phyloP scores from a whole-genome alignment of 2,888 invertebrate species.

The Brachypterus glaber region DNA sequence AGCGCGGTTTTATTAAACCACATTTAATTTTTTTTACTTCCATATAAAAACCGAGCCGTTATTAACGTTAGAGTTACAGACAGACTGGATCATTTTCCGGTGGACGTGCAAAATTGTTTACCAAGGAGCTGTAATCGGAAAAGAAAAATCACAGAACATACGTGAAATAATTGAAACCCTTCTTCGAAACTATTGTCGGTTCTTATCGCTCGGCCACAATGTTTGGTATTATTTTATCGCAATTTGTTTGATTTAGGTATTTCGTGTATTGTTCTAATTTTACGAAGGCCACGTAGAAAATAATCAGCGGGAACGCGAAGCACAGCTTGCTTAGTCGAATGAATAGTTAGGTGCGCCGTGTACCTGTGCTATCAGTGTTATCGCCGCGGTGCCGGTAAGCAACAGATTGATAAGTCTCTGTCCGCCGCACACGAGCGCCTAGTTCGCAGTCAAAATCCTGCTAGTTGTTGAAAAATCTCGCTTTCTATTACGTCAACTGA shows the following conservation, averaged over 20 bases:
- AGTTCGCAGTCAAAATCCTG: slow-evolving; percentile 11
- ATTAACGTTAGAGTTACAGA: no score
- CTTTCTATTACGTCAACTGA: not conserved
- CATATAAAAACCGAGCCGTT: no score
- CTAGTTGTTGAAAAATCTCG: not conserved
- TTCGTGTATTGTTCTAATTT: slow-evolving; percentile 24
- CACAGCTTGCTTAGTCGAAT: not conserved
- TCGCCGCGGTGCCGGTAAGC: slow-evolving; percentile 15
- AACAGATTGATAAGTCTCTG: slow-evolving; percentile 17
- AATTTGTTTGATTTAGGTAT: slow-evolving; percentile 20
- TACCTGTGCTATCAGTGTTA: slow-evolving; percentile 24
- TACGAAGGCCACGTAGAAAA: slow-evolving; percentile 24
- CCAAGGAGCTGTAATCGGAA: no score
- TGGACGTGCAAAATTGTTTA: no score
- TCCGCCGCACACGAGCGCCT: slow-evolving; percentile 8
- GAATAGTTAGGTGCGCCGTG: not conserved
- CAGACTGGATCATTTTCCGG: no score
- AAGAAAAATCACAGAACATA: no score
- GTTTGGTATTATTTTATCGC: slow-evolving; percentile 14
- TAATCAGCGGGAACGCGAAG: slow-evolving; percentile 7
- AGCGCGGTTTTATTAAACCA: no score
- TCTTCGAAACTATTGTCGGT: slow-evolving; percentile 10
- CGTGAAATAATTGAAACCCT: slow-evolving; percentile 17
- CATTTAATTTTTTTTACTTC: no score
- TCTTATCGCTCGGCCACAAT: no score